Conservation (phyloP, 2,888 invertebrate species). For the Coleophora flavipennella region DNA sequence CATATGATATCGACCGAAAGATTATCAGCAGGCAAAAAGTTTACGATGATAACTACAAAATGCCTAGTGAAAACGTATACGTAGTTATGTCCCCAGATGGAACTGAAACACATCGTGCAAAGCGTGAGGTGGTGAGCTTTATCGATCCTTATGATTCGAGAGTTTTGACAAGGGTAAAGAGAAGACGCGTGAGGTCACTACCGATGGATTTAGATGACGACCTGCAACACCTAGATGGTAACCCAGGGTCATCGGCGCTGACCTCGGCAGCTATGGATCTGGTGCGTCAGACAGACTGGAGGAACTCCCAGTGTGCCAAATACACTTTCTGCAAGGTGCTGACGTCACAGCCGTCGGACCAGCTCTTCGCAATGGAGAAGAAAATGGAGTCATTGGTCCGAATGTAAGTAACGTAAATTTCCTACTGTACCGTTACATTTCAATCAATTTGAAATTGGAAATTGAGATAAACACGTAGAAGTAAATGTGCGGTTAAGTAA, state of each 20-base stretch:
- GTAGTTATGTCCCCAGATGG: slow-evolving; percentile 65
- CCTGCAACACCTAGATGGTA: slow-evolving; percentile 46
- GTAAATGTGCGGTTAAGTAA: too few species aligned
- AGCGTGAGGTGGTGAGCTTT: slow-evolving; percentile 41
- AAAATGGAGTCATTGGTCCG: slow-evolving; percentile 81
- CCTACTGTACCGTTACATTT: too few species aligned
- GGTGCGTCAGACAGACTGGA: slow-evolving; percentile 76
- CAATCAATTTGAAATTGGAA: too few species aligned
- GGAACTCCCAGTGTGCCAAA: slow-evolving; percentile 84
- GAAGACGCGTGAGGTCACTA: slow-evolving; percentile 42
- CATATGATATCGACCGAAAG: slow-evolving; percentile 57
- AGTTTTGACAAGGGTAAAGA: slow-evolving; percentile 33
- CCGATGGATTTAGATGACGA: slow-evolving; percentile 56
- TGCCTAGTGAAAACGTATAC: slow-evolving; percentile 68
- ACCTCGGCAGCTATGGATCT: slow-evolving; percentile 59
- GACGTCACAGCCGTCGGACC: slow-evolving; percentile 78
- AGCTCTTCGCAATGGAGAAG: slow-evolving; percentile 83
- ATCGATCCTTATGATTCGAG: slow-evolving; percentile 32
- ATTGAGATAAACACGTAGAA: too few species aligned
- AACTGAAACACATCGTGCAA: slow-evolving; percentile 36
- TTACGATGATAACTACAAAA: slow-evolving; percentile 66
- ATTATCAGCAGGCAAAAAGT: slow-evolving; percentile 53
- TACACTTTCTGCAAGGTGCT: slow-evolving; percentile 84
- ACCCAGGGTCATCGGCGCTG: slow-evolving; percentile 33
- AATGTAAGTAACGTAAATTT: slow-evolving; percentile 74